These are phyloP conservation scores for Bradypus variegatus DNA, from an alignment of 2,797 vertebrate genomes.

Conservation along the genomic window DNA sequence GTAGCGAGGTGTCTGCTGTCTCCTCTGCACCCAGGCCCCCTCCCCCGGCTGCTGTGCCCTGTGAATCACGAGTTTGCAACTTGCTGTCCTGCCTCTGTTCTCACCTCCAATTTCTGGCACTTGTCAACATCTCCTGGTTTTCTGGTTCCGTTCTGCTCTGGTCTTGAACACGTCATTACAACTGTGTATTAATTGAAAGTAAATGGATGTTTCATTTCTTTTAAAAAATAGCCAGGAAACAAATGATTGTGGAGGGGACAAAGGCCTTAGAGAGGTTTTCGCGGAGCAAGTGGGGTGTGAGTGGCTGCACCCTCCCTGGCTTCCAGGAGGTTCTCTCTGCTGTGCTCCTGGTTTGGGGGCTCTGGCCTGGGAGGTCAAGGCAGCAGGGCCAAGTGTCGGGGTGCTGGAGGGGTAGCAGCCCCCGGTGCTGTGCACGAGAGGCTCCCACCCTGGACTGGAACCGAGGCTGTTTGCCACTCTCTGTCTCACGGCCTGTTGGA, in stretches of 20 bases:
- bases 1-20: no score
- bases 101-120: background rate
- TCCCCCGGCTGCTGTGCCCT: background rate
- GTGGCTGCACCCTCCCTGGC: background rate
- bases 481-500: background rate
- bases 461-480: background rate
- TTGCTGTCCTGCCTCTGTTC: no score
- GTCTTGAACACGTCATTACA: background rate
- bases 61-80: no score
- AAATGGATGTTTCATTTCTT: background rate
- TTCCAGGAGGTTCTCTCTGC: background rate
- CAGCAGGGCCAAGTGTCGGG: no score
- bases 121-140: background rate
- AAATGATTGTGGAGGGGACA: background rate
- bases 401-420: no score
- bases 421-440: background rate
- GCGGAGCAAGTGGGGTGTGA: background rate
- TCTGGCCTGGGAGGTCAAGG: no score
- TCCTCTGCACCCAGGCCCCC: background rate
- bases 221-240: background rate
- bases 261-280: background rate
- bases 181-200: background rate
- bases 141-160: background rate
- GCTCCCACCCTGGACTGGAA: background rate
- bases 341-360: no score